Conservation (phyloP, 2,888 invertebrate species). For the Acronicta psi region DNA sequence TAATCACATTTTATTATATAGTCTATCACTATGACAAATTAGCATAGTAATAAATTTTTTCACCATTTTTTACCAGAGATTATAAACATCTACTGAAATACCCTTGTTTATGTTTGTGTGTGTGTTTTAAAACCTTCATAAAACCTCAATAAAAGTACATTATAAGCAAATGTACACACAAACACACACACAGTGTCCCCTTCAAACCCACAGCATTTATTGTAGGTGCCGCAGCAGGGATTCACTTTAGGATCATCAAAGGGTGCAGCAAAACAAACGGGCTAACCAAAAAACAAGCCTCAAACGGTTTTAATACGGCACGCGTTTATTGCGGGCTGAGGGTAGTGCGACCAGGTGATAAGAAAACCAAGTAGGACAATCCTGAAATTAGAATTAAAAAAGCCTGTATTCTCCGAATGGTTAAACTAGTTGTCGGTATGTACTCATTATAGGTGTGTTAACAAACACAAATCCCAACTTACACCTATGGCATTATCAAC, state of each 20-base stretch:
- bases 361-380: not conserved
- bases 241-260: slow-evolving; percentile 56
- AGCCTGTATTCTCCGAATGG: too few relatives aligned
- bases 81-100: too few relatives aligned
- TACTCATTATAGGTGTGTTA: too few relatives aligned
- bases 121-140: not conserved
- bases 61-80: too few relatives aligned
- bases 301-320: slow-evolving; percentile 61
- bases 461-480: too few relatives aligned
- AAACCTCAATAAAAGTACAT: slow-evolving; percentile 14
- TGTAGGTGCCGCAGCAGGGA: slow-evolving; percentile 31
- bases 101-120: too few relatives aligned
- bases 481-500: too few relatives aligned
- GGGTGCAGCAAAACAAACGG: slow-evolving; percentile 49
- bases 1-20: too few relatives aligned
- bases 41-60: too few relatives aligned
- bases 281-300: slow-evolving; percentile 55
- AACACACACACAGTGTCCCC: slow-evolving; percentile 1
- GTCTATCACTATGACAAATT: too few relatives aligned
- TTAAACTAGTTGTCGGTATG: too few relatives aligned
- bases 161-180: not conserved
- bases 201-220: slow-evolving; percentile 32
- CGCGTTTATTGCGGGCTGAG: slow-evolving; percentile 53
- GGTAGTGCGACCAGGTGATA: not conserved
- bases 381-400: not conserved